Evolutionary conservation across 1,140 invertebrate genomes (phyloP).

Genomic region (Planococcus citri): DNA sequence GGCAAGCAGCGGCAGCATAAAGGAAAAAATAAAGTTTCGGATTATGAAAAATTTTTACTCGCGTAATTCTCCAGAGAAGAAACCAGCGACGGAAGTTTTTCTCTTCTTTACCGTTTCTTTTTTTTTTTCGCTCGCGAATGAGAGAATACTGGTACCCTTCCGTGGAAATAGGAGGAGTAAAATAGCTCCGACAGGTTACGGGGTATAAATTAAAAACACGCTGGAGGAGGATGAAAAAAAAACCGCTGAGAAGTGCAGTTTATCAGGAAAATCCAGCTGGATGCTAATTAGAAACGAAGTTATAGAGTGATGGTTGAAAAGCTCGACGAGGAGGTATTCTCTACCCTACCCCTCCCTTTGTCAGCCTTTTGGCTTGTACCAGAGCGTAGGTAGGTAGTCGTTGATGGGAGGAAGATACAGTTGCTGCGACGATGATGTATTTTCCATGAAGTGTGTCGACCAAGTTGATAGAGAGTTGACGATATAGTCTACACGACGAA

Average conservation of each 20-base stretch:
- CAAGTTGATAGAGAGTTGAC: not conserved
- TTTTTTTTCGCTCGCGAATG: no score
- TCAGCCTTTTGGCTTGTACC: no score
- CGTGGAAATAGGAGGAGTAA: no score
- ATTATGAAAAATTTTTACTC: not conserved
- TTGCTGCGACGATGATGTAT: not conserved
- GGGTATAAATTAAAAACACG: not conserved
- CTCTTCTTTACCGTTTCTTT: no score
- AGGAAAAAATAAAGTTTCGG: not conserved
- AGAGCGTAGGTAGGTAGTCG: no score
- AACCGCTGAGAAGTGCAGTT: not conserved
- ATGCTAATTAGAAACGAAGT: not conserved
- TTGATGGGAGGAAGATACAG: no score
- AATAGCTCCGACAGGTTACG: not conserved
- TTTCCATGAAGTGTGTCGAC: conserved; percentile 2
- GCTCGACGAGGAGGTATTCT: no score
- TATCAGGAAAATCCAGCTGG: conserved; percentile 5
- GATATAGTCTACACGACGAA: not conserved
- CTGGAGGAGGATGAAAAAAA: not conserved
- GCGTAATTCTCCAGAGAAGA: not conserved
- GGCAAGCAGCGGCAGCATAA: not conserved
- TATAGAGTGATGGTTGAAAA: no score
- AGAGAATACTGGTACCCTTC: no score
- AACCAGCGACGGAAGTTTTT: not conserved
- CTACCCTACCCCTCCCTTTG: no score